Conservation (phyloP, 2,888 invertebrate genomes). For the Bellardia bayeri region DNA sequence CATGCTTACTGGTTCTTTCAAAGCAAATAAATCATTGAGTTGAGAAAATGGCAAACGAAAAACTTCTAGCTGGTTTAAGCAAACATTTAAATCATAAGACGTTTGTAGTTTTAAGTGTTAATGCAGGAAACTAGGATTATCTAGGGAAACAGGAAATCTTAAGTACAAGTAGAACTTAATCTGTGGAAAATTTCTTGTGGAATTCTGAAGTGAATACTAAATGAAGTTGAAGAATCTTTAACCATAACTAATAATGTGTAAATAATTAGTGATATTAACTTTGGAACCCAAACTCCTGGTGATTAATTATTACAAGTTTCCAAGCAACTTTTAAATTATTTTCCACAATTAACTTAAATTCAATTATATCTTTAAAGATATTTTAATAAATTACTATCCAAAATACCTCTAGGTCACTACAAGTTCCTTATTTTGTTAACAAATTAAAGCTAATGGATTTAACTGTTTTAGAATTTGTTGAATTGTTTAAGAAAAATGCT, state of each 20-base stretch:
- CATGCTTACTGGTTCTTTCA: constrained; percentile 13
- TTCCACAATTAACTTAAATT: too few relatives aligned
- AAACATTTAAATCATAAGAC: constrained; percentile 19
- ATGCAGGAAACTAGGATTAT: not conserved
- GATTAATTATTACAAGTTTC: too few relatives aligned
- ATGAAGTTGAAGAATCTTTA: too few relatives aligned
- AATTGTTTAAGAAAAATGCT: not conserved
- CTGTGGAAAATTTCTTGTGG: too few relatives aligned
- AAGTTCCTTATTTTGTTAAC: not conserved
- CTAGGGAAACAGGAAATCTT: not conserved
- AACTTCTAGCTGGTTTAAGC: not conserved
- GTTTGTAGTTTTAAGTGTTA: not conserved
- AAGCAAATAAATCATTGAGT: constrained; percentile 37
- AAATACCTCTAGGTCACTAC: too few relatives aligned
- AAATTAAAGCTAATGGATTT: not conserved
- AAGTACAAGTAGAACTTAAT: not conserved
- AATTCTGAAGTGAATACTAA: too few relatives aligned
- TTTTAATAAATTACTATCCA: too few relatives aligned
- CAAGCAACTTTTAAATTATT: too few relatives aligned
- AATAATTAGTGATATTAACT: too few relatives aligned
- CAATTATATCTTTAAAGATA: too few relatives aligned
- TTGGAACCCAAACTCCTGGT: too few relatives aligned
- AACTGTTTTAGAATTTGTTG: constrained; percentile 3
- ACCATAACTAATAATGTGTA: too few relatives aligned
- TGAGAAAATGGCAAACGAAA: not conserved